Percentiles rank a stretch among this genome's conserved stretches.
Conservation (phyloP, 2,113 vertebrate genomes). For the Alaudala cheleensis region DNA sequence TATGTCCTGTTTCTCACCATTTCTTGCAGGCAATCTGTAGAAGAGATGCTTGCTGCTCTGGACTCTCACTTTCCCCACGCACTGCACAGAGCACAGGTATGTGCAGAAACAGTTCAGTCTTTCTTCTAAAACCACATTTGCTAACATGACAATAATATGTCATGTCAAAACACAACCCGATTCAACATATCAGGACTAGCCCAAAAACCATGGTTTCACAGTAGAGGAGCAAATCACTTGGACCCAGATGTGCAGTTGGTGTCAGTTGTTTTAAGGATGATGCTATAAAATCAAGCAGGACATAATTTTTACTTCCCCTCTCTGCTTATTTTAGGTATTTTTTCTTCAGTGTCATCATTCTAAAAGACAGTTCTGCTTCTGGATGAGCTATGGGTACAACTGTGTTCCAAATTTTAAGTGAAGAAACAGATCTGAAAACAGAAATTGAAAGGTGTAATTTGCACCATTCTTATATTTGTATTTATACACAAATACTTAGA, state of each 20-base stretch:
- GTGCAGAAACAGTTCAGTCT: neutral
- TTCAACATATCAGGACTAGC: neutral
- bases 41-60: neutral
- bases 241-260: neutral
- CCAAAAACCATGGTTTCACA: neutral
- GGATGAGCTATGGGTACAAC: neutral
- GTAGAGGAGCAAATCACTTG: neutral
- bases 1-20: neutral
- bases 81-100: neutral
- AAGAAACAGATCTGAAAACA: neutral
- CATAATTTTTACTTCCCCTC: neutral
- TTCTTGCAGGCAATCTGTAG: neutral
- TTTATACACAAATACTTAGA: neutral
- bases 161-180: neutral
- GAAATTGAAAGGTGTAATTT: neutral
- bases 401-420: neutral
- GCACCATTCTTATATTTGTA: neutral
- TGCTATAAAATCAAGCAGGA: neutral
- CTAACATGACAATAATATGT: neutral
- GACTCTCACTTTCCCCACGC: neutral
- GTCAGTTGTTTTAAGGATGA: neutral
- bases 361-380: neutral
- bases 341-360: neutral
- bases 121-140: neutral
- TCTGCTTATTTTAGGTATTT: neutral